Conservation (phyloP, 2,797 vertebrate species). For the Cirrhinus molitorella region DNA sequence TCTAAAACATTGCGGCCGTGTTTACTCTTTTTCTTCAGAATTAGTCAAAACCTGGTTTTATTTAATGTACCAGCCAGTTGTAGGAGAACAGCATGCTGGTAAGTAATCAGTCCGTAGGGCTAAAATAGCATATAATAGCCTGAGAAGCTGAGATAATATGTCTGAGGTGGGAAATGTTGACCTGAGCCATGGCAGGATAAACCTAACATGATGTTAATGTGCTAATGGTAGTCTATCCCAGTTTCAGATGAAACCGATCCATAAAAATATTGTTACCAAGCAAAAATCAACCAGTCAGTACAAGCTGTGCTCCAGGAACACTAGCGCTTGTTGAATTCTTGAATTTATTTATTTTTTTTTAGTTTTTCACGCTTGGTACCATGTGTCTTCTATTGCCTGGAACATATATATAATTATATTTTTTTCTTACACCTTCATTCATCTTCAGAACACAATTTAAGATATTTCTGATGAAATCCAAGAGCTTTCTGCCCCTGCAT, state of each 20-base stretch:
- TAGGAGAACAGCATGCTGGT: background rate
- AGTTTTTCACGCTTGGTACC: background rate
- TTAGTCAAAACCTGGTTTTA: background rate
- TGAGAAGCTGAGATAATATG: background rate
- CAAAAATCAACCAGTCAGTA: background rate
- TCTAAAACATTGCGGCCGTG: background rate
- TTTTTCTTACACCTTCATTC: too few relatives aligned
- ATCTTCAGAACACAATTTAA: too few relatives aligned
- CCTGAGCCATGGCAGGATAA: background rate
- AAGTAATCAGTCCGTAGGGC: too few relatives aligned
- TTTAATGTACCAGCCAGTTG: background rate
- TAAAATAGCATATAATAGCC: background rate
- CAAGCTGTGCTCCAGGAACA: constrained; percentile 6
- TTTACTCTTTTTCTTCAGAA: background rate
- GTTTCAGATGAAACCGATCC: background rate
- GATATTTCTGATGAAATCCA: too few relatives aligned
- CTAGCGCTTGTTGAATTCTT: background rate
- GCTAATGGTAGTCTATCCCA: background rate
- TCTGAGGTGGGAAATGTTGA: background rate
- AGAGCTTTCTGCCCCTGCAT: too few relatives aligned
- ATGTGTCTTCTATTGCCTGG: background rate
- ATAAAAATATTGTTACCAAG: background rate
- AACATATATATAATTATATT: too few relatives aligned
- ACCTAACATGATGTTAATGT: background rate
- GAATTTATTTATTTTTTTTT: background rate